Base-by-base conservation (phyloP, 2,113 vertebrate species). In the Deroptyus accipitrinus region DNA sequence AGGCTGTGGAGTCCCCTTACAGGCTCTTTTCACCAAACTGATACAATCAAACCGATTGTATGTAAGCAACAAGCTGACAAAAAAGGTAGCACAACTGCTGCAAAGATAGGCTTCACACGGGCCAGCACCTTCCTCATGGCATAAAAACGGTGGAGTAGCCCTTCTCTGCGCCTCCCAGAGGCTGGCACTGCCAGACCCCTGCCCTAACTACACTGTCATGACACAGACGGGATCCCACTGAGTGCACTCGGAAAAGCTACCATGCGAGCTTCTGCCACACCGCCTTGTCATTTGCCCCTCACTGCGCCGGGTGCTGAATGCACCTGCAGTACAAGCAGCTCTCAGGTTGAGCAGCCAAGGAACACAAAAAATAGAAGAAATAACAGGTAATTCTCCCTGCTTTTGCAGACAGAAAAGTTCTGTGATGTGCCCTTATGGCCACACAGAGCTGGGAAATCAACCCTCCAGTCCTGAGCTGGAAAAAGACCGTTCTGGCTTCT, bases 131-230 rank as follows among this genome's bases (percentile, higher is more conserved):
- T 91, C 78, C 24, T 83, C 44, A 33, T 12, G 18, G 67, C 52
- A 44, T 17, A 27, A 54, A 70, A 93, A 83, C 0, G 0, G 31
- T 49, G 13, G 51, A 55, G 73, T 72, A 55, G 51, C 63, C 42
- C 48, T 79, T 51, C 33, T 76, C 64, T 55, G 15, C 3, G 17
- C 25, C 15, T 78, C 17, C n/a, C 42, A 28, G 8, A 59, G 64
- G 55, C 41, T 67, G 51, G 52, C 80, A 81, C 33, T 63, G 80
- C 55, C 87, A 92, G 64, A 42, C 7, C 28, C 46, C 52, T 33
- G n/a, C n/a, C 1, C 2, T 42, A 11, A 33, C 31, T 17, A 27
- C 35, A 33, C 37, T 1, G 1, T 22, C 24, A 13, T 0, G 0
- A 83, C 28, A 37, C 90, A 77, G 63, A 76, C 33, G 44, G 44